Evolutionary conservation across 2,888 invertebrate genomes (phyloP), one percentile per base, ranked within the genome.

Genomic region (Portevinia maculata): DNA sequence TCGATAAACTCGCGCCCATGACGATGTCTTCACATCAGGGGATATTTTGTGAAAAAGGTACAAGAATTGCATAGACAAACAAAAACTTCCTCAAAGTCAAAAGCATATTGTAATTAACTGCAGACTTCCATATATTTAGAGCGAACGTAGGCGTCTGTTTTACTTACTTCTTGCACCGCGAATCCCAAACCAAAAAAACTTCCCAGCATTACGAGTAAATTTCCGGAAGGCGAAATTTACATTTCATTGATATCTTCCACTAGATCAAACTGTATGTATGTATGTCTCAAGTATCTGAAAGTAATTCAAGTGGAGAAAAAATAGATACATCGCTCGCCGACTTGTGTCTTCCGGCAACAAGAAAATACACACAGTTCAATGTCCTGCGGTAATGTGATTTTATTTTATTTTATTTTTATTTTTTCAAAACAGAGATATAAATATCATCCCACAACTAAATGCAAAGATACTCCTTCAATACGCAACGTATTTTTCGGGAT

Each of bases 261-360:
- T 50, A 34, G 15, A 34, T 21, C 19, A 1, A 13, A 13, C 28
- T 30, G 24, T 37, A 11, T 19, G 19, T 30, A 53, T 67, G 7
- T 19, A n/a, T 44, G 65, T 67, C 53, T 53, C 65, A 53, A 67
- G 65, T 67, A 53, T 67, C 44, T 67, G 44, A 46, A 34, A 53
- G 55, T 44, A 55, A 67, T 57, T 67, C 67, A 67, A 67, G 67
- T 67, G 67, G 34, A 44, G 44, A 44, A 44, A 17, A 15, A 17
- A 44, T 7, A 17, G 67, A 55, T 34, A 44, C 67, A 67, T 46
- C 39, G 13, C 13, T 53, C 28, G 32, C 11, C 32, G 39, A 8
- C 44, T 34, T 65, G 52, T 17, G 17, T 50, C 8, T 52, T 52
- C 52, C 41, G 55, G 46, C 55, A 44, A 32, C 44, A 53, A 24